phyloP scores from a whole-genome alignment of 2,113 vertebrate genomes.

The Hippocampus comes region DNA sequence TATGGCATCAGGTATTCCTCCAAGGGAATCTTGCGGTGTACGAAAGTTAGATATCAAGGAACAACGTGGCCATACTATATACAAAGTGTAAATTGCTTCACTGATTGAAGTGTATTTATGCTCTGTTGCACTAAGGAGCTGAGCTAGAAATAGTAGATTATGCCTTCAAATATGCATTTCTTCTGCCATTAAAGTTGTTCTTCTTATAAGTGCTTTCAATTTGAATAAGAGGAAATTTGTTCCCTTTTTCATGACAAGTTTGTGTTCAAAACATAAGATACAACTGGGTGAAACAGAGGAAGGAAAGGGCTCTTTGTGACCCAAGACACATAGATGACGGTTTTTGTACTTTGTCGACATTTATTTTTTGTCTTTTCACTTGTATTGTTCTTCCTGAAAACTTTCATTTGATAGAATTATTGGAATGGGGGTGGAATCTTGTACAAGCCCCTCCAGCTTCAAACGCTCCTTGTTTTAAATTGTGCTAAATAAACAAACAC shows the following conservation, averaged over 20 bases:
- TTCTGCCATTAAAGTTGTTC: not conserved
- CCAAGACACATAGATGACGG: too few species aligned
- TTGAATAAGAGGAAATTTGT: not conserved
- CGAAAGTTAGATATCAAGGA: not conserved
- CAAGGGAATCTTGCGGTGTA: too few species aligned
- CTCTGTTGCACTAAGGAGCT: slow-evolving; percentile 38
- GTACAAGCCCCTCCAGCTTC: too few species aligned
- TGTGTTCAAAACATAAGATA: not conserved
- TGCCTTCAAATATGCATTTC: slow-evolving; percentile 21
- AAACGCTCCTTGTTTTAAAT: too few species aligned
- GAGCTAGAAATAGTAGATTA: slow-evolving; percentile 43
- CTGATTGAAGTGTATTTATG: slow-evolving; percentile 15
- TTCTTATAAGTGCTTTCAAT: not conserved
- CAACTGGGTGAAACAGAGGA: not conserved
- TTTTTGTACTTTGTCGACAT: too few species aligned
- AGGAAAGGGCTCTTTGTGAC: too few species aligned
- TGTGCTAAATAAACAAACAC: too few species aligned
- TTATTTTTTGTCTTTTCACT: too few species aligned
- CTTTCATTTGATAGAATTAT: not conserved
- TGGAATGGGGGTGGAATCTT: too few species aligned
- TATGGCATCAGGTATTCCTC: too few species aligned
- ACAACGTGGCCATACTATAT: not conserved
- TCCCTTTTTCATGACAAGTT: not conserved
- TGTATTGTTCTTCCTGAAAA: too few species aligned
- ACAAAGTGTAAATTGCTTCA: slow-evolving; percentile 11